phyloP scores from a whole-genome alignment of 2,888 invertebrate genomes.

The Thecocarcelia acutangulata region DNA sequence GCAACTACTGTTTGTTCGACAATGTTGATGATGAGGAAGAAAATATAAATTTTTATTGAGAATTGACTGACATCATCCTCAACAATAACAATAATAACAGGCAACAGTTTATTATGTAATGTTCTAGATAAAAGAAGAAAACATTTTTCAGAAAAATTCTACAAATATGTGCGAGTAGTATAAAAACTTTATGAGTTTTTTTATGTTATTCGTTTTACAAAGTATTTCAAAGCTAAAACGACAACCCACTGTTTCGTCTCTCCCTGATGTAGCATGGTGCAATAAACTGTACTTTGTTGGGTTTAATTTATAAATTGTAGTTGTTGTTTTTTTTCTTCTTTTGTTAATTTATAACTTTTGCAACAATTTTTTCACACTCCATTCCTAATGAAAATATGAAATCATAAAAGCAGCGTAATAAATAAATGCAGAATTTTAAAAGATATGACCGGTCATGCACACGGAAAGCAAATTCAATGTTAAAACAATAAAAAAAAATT shows the following conservation, averaged over 20 bases:
- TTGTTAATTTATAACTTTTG: background rate
- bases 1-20: background rate
- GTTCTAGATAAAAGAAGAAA: background rate
- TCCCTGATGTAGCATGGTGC: background rate
- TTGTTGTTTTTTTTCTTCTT: background rate
- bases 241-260: background rate
- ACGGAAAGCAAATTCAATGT: no score
- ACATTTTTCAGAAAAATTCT: background rate
- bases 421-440: background rate
- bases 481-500: no score
- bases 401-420: slow-evolving; percentile 25
- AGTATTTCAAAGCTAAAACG: slow-evolving; percentile 30
- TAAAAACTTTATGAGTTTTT: slow-evolving; percentile 10
- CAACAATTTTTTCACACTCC: slow-evolving; percentile 35
- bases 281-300: slow-evolving; percentile 24
- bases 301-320: background rate
- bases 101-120: slow-evolving; percentile 25
- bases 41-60: slow-evolving; percentile 1
- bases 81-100: background rate
- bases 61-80: slow-evolving; percentile 41
- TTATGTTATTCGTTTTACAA: slow-evolving; percentile 9
- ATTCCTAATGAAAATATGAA: slow-evolving; percentile 25
- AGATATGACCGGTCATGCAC: background rate
- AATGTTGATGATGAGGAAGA: slow-evolving; percentile 11
- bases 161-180: no score